Conservation (phyloP, 2,888 invertebrate genomes). For the Lithodes maja region DNA sequence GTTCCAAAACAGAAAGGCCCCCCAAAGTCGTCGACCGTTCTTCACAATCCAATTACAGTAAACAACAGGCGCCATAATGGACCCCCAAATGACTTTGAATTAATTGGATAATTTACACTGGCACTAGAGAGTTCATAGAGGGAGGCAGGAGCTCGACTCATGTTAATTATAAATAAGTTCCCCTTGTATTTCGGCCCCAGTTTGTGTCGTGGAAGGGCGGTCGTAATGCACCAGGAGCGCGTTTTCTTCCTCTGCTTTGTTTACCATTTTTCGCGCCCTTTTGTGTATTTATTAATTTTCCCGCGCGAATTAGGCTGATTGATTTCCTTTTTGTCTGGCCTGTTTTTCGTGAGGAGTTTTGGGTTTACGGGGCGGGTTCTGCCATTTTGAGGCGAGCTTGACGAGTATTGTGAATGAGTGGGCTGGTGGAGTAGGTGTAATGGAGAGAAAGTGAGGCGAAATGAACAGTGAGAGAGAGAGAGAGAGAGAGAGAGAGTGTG, state of each 20-base stretch:
- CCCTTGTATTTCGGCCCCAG: slow-evolving; percentile 12
- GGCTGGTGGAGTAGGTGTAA: neutral
- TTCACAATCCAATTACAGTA: slow-evolving; percentile 63
- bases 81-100: slow-evolving; percentile 59
- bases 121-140: slow-evolving; percentile 57
- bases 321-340: neutral
- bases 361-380: neutral
- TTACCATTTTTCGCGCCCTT: neutral
- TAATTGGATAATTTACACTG: slow-evolving; percentile 63
- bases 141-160: slow-evolving; percentile 48
- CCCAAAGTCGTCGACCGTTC: slow-evolving; percentile 25
- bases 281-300: neutral
- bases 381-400: neutral
- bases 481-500: neutral
- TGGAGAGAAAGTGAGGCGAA: neutral
- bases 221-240: neutral
- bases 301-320: neutral
- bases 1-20: neutral
- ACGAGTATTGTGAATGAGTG: neutral
- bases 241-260: slow-evolving; percentile 17
- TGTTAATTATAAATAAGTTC: slow-evolving; percentile 47
- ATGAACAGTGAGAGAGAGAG: neutral
- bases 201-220: slow-evolving; percentile 12
- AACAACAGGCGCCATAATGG: slow-evolving; percentile 60
- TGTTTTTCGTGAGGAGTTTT: neutral